Evolutionary conservation across 2,113 vertebrate species (phyloP).

Genomic region (Ophiodon elongatus): DNA sequence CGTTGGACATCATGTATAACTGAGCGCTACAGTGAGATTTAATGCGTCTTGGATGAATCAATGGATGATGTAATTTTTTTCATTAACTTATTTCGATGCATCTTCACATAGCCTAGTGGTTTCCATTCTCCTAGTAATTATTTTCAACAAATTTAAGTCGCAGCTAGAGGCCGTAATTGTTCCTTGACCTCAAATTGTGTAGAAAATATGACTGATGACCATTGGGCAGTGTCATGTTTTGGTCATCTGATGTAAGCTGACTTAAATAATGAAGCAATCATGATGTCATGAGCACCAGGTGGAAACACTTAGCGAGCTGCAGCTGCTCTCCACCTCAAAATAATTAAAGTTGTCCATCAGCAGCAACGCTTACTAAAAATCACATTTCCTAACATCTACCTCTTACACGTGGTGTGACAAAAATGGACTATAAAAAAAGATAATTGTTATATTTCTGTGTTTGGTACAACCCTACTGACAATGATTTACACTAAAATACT

Average conservation of each 20-base stretch:
- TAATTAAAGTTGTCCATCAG: conserved; percentile 39
- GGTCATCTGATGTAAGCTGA: background rate
- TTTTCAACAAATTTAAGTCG: background rate
- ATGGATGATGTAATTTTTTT: background rate
- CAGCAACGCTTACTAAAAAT: conserved; percentile 21
- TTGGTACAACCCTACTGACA: background rate
- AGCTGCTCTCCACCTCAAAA: conserved; percentile 36
- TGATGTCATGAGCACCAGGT: conserved; percentile 45
- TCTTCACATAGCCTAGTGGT: background rate
- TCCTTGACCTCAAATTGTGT: background rate
- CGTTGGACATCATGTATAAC: background rate
- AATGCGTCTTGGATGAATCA: background rate
- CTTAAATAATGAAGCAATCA: conserved; percentile 30
- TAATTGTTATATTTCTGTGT: background rate
- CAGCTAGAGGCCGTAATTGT: background rate
- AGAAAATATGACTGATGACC: background rate
- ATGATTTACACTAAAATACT: background rate
- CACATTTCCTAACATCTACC: conserved; percentile 17
- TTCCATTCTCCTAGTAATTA: background rate
- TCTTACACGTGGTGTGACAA: conserved; percentile 2
- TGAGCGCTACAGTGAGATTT: background rate
- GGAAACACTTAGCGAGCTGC: conserved; percentile 34
- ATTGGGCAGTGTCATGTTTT: conserved; percentile 27
- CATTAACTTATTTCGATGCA: background rate
- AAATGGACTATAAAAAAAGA: background rate